Evolutionary conservation across 2,797 vertebrate species (phyloP).

Genomic region (Centropyge bicolor): DNA sequence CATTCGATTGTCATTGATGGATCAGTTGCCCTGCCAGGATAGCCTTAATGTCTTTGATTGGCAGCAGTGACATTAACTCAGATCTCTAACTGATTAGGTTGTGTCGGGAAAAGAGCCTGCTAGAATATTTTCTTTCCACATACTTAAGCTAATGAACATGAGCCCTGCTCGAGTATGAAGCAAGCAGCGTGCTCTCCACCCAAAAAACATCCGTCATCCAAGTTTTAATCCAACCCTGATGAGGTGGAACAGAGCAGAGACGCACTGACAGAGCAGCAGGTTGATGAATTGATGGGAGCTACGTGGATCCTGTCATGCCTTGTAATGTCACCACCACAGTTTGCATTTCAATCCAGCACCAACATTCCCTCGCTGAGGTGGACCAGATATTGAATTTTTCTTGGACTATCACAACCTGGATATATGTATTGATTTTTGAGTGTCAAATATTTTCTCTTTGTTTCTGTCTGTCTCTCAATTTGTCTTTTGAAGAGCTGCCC

Average conservation of each 20-base stretch:
- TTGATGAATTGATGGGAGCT: conserved; percentile 67
- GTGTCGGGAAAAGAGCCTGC: neutral
- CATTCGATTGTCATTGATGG: neutral
- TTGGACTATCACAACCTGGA: neutral
- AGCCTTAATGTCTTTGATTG: neutral
- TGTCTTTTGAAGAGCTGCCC: neutral
- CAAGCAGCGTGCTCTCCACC: neutral
- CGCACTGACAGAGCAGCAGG: conserved; percentile 51
- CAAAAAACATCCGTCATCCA: conserved; percentile 67
- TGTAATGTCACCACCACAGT: conserved; percentile 25
- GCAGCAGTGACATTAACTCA: conserved; percentile 39
- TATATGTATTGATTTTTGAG: neutral
- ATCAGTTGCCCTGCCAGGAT: neutral
- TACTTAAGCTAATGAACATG: conserved; percentile 62
- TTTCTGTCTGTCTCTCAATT: neutral
- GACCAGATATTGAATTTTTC: neutral
- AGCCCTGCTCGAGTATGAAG: conserved; percentile 33
- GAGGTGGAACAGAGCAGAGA: conserved; percentile 72
- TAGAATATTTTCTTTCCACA: conserved; percentile 38
- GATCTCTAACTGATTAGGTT: conserved; percentile 35
- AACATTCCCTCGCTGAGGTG: neutral
- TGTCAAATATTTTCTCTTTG: neutral
- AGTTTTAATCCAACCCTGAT: conserved; percentile 69
- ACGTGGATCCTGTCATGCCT: neutral
- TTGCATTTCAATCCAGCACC: neutral